A percentile compares a stretch with the other conserved stretches of the same genome.
Conservation (phyloP, 2,113 vertebrate genomes). For the Buteo buteo region DNA sequence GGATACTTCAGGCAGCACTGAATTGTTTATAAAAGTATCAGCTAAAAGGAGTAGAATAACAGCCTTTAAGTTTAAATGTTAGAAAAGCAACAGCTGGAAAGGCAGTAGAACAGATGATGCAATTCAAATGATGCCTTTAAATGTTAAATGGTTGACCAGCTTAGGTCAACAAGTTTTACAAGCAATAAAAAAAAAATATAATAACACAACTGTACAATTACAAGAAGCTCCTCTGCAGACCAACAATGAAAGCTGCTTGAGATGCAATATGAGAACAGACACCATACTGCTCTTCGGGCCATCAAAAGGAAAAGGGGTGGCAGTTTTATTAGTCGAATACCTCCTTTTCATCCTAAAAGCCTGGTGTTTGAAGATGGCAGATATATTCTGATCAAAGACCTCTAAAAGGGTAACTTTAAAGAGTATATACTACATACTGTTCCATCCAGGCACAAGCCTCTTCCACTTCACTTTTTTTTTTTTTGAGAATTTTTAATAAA, state of each 20-base stretch:
- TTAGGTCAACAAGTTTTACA: neutral
- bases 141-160: neutral
- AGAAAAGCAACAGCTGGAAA: neutral
- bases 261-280: neutral
- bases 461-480: neutral
- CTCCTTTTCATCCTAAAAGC: conserved; percentile 24
- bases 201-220: neutral
- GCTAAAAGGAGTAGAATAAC: neutral
- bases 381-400: conserved; percentile 7
- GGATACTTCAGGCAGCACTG: neutral
- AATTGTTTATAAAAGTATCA: neutral
- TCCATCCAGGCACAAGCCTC: neutral
- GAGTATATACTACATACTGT: neutral
- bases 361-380: conserved; percentile 23
- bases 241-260: neutral
- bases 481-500: neutral
- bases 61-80: neutral
- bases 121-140: neutral
- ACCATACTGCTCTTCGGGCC: neutral
- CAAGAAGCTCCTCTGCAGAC: neutral
- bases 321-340: conserved; percentile 22
- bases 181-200: neutral
- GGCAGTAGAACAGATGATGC: neutral
- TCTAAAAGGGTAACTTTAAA: neutral
- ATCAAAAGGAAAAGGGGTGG: neutral